Percentiles rank a stretch among this genome's conserved stretches.
phyloP scores from a whole-genome alignment of 64 coral and sea anemone species.

The Stichodactyla helianthus region DNA sequence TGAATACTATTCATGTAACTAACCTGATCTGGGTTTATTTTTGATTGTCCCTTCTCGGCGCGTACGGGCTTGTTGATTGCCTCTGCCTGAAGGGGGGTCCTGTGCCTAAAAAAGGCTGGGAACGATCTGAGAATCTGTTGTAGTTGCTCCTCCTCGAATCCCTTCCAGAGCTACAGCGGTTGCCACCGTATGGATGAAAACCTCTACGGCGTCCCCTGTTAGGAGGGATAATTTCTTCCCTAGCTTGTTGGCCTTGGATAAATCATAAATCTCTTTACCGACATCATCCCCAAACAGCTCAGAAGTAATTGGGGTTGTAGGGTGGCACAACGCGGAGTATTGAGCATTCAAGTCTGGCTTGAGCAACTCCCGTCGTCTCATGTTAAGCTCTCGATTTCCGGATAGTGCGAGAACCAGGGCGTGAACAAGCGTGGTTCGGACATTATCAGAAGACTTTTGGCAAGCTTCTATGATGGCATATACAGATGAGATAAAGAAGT shows the following conservation, averaged over 20 bases:
- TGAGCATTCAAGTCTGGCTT: conserved; percentile 28
- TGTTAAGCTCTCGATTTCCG: conserved; percentile 16
- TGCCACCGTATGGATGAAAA: neutral
- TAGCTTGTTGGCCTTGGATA: conserved; percentile 28
- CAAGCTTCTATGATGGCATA: too few relatives aligned
- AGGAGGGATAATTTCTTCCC: neutral
- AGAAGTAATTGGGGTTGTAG: conserved; percentile 30
- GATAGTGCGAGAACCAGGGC: neutral
- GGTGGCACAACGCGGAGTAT: neutral
- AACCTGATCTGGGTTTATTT: neutral
- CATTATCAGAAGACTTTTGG: too few relatives aligned
- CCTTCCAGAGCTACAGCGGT: neutral
- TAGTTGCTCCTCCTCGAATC: neutral
- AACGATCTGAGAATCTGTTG: neutral
- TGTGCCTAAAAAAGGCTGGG: neutral
- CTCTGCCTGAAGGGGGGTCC: neutral
- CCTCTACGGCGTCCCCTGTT: neutral
- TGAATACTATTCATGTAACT: neutral
- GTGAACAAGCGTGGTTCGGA: too few relatives aligned
- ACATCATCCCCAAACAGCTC: conserved; percentile 44
- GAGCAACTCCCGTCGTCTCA: conserved; percentile 6
- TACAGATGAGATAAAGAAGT: conserved; percentile 2
- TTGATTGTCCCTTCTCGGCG: neutral
- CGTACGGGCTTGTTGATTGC: neutral
- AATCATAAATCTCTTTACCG: conserved; percentile 18